Evolutionary conservation across 2,888 invertebrate species (phyloP).

Genomic region (Archips xylosteana): DNA sequence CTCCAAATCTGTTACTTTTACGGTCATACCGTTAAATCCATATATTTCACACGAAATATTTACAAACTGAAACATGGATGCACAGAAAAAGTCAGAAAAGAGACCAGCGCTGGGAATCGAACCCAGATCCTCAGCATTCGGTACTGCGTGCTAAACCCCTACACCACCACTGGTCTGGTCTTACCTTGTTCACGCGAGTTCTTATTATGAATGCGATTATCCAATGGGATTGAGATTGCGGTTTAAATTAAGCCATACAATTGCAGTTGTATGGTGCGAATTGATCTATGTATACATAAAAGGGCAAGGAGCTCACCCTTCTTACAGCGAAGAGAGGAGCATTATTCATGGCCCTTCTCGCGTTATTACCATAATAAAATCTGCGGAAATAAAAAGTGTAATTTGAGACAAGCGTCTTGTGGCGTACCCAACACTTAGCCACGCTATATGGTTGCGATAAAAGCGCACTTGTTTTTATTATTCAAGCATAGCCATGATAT

Average conservation of each 20-base stretch:
- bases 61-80: no score
- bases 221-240: not conserved
- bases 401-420: constrained; percentile 72
- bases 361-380: constrained; percentile 78
- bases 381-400: constrained; percentile 73
- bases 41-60: no score
- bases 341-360: constrained; percentile 66
- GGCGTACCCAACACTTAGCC: constrained; percentile 62
- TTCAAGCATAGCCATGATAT: constrained; percentile 41
- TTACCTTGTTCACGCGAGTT: not conserved
- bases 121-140: no score
- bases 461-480: constrained; percentile 54
- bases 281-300: constrained; percentile 29
- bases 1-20: no score
- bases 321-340: constrained; percentile 51
- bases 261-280: constrained; percentile 16
- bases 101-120: no score
- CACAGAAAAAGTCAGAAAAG: no score
- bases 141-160: no score
- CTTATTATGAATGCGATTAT: not conserved
- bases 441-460: constrained; percentile 57
- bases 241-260: not conserved
- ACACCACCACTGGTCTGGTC: no score
- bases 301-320: constrained; percentile 44
- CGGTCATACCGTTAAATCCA: no score